Evolutionary conservation across 1,140 invertebrate genomes (phyloP), one percentile per base, ranked within the genome.

Genomic region (Ctenoplectra terminalis): DNA sequence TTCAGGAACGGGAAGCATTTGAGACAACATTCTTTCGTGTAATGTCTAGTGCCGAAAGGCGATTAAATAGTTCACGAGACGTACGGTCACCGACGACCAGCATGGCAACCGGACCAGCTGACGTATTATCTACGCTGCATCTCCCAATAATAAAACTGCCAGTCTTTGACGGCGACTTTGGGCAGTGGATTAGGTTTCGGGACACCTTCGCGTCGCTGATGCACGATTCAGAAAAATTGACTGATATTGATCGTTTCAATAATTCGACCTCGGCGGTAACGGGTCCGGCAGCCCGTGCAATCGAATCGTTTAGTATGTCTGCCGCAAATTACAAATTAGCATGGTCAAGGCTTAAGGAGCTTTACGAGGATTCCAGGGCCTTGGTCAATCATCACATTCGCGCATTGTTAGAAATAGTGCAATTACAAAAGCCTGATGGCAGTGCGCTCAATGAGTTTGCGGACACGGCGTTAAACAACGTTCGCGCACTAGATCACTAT

Each of bases 331-430:
- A n/a, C n/a, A n/a, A n/a, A n/a, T n/a, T n/a, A n/a, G n/a, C n/a
- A n/a, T n/a, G n/a, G n/a, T n/a, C n/a, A n/a, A n/a, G 82, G 0
- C 9, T 92, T 7, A 88, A 85, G 31, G 75, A 87, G 8, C 46
- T 88, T 9, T 92, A 85, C 63, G 83, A 91, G 13, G 89, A 90
- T 58, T 85, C 88, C 31, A 74, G 88, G 11, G 40, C 90, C 17
- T 71, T 93, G 0, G 80, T 89, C 37, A 75, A 90, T n/a, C 81
- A 88, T 40, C 88, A 90, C 37, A 61, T 91, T 1, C 75, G 86
- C 66, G 70, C 83, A 20, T 75, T 91, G 11, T 85, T 91, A 20
- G 82, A 87, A 15, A 34, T 88, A 8, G 37, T 63, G 8, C 9
- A 31, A 11, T 56, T 92, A 9, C 70, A n/a, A 54, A 90, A 85